phyloP scores from a whole-genome alignment of 2,888 invertebrate species.

The Beris chalybata region DNA sequence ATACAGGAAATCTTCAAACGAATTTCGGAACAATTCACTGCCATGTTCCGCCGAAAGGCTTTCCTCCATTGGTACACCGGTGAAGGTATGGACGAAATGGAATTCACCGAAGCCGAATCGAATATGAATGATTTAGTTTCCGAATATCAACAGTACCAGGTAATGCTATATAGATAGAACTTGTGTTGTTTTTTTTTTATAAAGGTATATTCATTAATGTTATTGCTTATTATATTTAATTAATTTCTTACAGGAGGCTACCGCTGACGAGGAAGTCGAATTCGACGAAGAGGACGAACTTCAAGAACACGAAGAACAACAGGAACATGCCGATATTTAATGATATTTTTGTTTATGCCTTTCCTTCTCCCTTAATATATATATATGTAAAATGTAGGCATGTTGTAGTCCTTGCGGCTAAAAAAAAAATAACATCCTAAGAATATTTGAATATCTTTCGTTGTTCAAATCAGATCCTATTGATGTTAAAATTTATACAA shows the following conservation, averaged over 20 bases:
- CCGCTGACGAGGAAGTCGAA: constrained; percentile 63
- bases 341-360: not conserved
- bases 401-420: not conserved
- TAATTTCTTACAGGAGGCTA: constrained; percentile 58
- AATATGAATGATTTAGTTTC: constrained; percentile 83
- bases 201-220: constrained; percentile 19
- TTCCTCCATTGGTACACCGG: constrained; percentile 85
- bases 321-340: constrained; percentile 19
- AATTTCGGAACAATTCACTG: constrained; percentile 82
- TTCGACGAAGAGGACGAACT: constrained; percentile 62
- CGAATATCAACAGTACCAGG: constrained; percentile 83
- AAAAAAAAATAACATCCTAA: not conserved
- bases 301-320: constrained; percentile 45
- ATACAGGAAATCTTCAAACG: constrained; percentile 86
- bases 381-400: not conserved
- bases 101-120: constrained; percentile 86
- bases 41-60: constrained; percentile 88
- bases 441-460: not conserved
- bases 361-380: not conserved
- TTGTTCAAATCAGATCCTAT: not conserved
- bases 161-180: constrained; percentile 42
- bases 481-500: constrained; percentile 11
- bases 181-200: not conserved
- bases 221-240: constrained; percentile 3
- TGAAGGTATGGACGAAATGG: constrained; percentile 90